Base-by-base conservation (phyloP, 1,140 invertebrate species). In the Microvelia longipes region DNA sequence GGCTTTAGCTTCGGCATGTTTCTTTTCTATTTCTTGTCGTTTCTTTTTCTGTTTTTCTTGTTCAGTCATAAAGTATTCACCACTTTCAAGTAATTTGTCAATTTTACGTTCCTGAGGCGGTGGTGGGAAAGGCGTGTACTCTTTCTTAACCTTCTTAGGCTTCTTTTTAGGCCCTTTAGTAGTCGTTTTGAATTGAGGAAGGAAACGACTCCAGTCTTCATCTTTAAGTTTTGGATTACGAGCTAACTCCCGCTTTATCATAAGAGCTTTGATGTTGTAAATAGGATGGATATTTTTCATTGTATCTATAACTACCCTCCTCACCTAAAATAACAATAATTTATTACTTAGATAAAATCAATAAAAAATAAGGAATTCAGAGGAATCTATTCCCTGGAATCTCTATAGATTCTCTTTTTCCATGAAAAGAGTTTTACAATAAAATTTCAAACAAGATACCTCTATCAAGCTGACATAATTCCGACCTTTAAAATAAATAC, bases 211-310 rank as follows among this genome's bases (percentile, higher is more conserved):
- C 98, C 98, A 99, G 78, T 91, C 94, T 81, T 98, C 94, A 82
- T 96, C 89, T 79, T 89, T 92, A 27, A 98, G 77, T 75, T 89
- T 88, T 0, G 92, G 89, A 83, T 98, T 92, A 79, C 93, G 98
- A 70, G 90, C 88, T 27, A 99, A 80, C 82, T 99, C 96, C 75
- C 88, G 84, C 80, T 98, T 98, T 65, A 99, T 97, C 96, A 99
- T 98, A 14, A 99, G 80, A 24, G 92, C 89, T 82, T 99, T 99
- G 0, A 99, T 96, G 77, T 98, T 98, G 78, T 98, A 98, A 77
- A 99, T 96, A n/a, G 97, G 97, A 84, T 99, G 97, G 71, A 99
- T 88, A 79, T 99, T 99, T 77, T 95, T 94, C 95, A 99, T 98
- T 1, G 94, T 97, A 75, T 99, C 96, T 77, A 93, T 88, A 2